These are phyloP conservation scores for Parnassius mnemosyne DNA, from an alignment of 2,888 invertebrate genomes.

Conservation along the genomic window DNA sequence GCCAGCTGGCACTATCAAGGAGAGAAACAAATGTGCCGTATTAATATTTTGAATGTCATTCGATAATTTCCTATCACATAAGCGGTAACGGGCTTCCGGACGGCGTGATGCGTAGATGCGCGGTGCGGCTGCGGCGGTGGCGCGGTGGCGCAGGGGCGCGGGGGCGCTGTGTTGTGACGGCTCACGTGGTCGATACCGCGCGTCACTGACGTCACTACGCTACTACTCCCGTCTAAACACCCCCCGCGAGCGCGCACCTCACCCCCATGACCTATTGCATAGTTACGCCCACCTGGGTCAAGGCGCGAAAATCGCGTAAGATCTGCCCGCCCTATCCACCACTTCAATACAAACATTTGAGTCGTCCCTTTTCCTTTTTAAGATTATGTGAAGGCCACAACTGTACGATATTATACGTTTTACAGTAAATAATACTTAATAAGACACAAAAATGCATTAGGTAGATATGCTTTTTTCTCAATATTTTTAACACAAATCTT, in stretches of 20 bases:
- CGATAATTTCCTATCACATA: conserved; percentile 56
- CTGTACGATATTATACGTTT: too few species aligned
- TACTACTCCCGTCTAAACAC: conserved; percentile 78
- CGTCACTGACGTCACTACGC: conserved; percentile 77
- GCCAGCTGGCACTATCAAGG: background rate
- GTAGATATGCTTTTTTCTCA: too few species aligned
- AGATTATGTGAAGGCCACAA: background rate
- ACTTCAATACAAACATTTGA: conserved; percentile 7
- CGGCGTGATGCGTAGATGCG: conserved; percentile 71
- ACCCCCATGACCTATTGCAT: conserved; percentile 73
- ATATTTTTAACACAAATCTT: too few species aligned
- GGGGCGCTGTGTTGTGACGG: conserved; percentile 72
- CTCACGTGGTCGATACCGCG: conserved; percentile 67
- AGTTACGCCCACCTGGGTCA: conserved; percentile 75
- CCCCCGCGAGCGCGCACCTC: conserved; percentile 48
- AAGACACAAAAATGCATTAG: too few species aligned
- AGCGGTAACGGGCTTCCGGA: conserved; percentile 61
- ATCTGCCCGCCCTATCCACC: conserved; percentile 45
- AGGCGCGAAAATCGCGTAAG: conserved; percentile 65
- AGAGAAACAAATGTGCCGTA: conserved; percentile 29
- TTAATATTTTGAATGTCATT: conserved; percentile 42
- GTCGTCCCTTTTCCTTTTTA: background rate
- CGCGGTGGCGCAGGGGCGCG: conserved; percentile 36
- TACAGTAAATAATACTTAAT: too few species aligned
- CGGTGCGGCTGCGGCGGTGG: conserved; percentile 30